Evolutionary conservation across 1,140 invertebrate species (phyloP), one percentile per base, ranked within the genome.

Genomic region (Rhynchophorus ferrugineus): DNA sequence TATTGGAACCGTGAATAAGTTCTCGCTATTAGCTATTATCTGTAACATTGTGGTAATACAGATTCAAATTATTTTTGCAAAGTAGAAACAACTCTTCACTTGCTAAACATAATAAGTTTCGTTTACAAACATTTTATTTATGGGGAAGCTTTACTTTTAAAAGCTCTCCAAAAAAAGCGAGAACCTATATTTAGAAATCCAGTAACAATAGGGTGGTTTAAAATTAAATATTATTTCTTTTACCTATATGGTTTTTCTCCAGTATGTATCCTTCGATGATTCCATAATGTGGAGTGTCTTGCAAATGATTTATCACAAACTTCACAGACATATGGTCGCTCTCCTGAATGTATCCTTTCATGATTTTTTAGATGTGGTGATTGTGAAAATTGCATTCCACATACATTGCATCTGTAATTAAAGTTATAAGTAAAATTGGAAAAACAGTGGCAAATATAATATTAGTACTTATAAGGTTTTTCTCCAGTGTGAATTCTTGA

Each of bases 181-280:
- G n/a, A n/a, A n/a, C n/a, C n/a, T n/a, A n/a, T n/a, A n/a, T n/a
- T n/a, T n/a, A n/a, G n/a, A n/a, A n/a, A n/a, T n/a, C n/a, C n/a
- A n/a, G n/a, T n/a, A n/a, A n/a, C n/a, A n/a, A n/a, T n/a, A n/a
- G n/a, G n/a, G n/a, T n/a, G n/a, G n/a, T n/a, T n/a, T n/a, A n/a
- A n/a, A n/a, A n/a, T n/a, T n/a, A n/a, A n/a, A n/a, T n/a, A n/a
- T n/a, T n/a, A n/a, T n/a, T n/a, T n/a, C n/a, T n/a, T 38, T 52
- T 33, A 50, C 57, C 57, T 81, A 62, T 90, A 90, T 7, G 89
- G 89, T 69, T 91, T 91, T 73, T 92, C 89, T 13, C 89, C 89
- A 2, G 91, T 97, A 68, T 98, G 95, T 55, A 98, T 96, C 49
- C 93, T 80, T 36, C 91, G 78, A 68, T 96, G 93, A 69, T 91